Percentiles rank a stretch among this genome's conserved stretches.
Conservation (phyloP, 2,888 invertebrate genomes). For the Parnassius glacialis region DNA sequence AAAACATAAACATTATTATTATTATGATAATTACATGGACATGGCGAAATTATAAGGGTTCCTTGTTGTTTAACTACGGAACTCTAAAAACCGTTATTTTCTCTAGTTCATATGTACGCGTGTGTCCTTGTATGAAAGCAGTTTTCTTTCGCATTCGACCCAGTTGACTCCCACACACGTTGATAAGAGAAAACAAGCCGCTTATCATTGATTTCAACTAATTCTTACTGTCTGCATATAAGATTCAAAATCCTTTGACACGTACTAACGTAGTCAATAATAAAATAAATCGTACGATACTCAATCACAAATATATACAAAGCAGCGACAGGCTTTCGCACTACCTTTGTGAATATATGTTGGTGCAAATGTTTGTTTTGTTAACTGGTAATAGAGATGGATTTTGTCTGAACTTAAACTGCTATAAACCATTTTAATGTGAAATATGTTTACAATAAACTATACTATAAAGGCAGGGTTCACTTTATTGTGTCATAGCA, state of each 20-base stretch:
- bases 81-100: neutral
- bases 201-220: neutral
- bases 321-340: constrained; percentile 11
- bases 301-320: constrained; percentile 14
- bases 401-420: neutral
- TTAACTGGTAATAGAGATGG: neutral
- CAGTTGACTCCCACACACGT: constrained; percentile 47
- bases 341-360: neutral
- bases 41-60: no score
- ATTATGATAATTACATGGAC: no score
- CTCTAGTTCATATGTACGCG: constrained; percentile 20
- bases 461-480: constrained; percentile 16
- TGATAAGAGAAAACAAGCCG: constrained; percentile 29
- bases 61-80: no score
- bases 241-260: constrained; percentile 27
- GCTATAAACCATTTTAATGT: neutral
- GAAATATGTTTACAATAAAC: constrained; percentile 20
- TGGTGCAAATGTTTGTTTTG: constrained; percentile 2
- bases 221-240: constrained; percentile 26
- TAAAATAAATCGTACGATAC: constrained; percentile 24
- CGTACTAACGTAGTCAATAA: constrained; percentile 9
- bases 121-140: constrained; percentile 28
- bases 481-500: constrained; percentile 20
- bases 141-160: constrained; percentile 27
- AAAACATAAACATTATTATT: no score